A percentile compares a stretch with the other conserved stretches of the same genome.
Evolutionary conservation across 2,888 invertebrate species (phyloP).

Genomic region (Xanthia togata): DNA sequence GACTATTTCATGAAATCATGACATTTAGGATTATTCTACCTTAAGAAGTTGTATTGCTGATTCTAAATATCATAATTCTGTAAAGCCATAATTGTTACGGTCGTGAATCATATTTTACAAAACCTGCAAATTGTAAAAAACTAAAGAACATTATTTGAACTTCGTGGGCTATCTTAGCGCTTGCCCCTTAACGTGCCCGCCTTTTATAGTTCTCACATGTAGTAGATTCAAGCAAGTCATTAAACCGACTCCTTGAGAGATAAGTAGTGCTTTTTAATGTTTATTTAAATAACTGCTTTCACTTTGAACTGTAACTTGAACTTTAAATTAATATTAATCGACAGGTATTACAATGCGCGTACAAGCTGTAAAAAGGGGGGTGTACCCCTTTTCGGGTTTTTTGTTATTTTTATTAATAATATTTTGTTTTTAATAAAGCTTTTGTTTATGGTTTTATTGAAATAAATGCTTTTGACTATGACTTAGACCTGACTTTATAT

Average conservation of each 20-base stretch:
- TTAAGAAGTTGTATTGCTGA: too few relatives aligned
- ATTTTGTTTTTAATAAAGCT: background rate
- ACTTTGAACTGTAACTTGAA: constrained; percentile 12
- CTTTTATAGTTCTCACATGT: too few relatives aligned
- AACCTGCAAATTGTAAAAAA: too few relatives aligned
- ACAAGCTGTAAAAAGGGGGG: background rate
- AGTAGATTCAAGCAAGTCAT: too few relatives aligned
- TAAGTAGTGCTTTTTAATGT: background rate
- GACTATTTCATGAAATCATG: too few relatives aligned
- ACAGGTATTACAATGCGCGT: background rate
- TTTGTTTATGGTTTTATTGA: background rate
- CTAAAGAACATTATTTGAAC: too few relatives aligned
- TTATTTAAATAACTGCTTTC: background rate
- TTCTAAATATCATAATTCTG: too few relatives aligned
- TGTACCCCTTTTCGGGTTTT: background rate
- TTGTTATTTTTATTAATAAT: background rate
- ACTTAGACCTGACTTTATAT: constrained; percentile 4
- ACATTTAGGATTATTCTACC: too few relatives aligned
- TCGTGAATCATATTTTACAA: too few relatives aligned
- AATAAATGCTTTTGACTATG: background rate
- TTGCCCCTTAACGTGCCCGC: too few relatives aligned
- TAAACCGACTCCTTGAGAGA: background rate
- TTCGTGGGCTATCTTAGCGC: too few relatives aligned
- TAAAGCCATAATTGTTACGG: too few relatives aligned
- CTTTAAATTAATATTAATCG: background rate